Evolutionary conservation across 2,888 invertebrate genomes (phyloP).

Genomic region (Yponomeuta sedellus): DNA sequence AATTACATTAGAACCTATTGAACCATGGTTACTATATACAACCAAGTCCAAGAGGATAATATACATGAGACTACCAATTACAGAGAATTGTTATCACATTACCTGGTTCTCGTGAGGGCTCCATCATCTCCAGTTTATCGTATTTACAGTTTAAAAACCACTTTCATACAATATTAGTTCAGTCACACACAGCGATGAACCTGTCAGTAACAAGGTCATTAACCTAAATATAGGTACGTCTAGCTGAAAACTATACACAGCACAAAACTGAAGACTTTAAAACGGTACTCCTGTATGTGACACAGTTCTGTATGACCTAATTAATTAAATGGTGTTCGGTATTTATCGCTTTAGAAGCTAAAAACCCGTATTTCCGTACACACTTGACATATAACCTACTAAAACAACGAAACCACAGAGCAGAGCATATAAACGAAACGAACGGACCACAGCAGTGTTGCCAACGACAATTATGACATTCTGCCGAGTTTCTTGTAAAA

Average conservation of each 20-base stretch:
- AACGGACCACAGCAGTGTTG: too few relatives aligned
- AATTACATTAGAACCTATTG: background rate
- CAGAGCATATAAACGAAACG: too few relatives aligned
- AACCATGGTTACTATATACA: background rate
- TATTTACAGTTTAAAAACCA: slow-evolving; percentile 53
- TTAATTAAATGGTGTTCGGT: background rate
- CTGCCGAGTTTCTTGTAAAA: too few relatives aligned
- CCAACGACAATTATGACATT: too few relatives aligned
- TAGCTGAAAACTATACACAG: slow-evolving; percentile 25
- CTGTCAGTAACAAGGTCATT: slow-evolving; percentile 77
- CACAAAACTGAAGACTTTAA: background rate
- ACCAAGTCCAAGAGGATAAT: background rate
- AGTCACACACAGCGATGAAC: slow-evolving; percentile 69
- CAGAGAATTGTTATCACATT: slow-evolving; percentile 26
- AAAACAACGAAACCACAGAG: too few relatives aligned
- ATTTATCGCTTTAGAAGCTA: background rate
- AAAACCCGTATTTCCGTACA: slow-evolving; percentile 17
- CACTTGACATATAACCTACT: slow-evolving; percentile 43
- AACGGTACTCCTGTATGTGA: background rate
- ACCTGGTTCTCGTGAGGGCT: slow-evolving; percentile 73
- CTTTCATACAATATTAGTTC: slow-evolving; percentile 64
- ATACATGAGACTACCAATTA: background rate
- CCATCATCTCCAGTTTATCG: slow-evolving; percentile 51
- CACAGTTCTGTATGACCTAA: background rate
- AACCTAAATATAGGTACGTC: slow-evolving; percentile 72